Percentiles rank a stretch among this genome's conserved stretches.
These are phyloP conservation scores for Oligia strigilis DNA, from an alignment of 2,888 invertebrate species.

Conservation along the genomic window DNA sequence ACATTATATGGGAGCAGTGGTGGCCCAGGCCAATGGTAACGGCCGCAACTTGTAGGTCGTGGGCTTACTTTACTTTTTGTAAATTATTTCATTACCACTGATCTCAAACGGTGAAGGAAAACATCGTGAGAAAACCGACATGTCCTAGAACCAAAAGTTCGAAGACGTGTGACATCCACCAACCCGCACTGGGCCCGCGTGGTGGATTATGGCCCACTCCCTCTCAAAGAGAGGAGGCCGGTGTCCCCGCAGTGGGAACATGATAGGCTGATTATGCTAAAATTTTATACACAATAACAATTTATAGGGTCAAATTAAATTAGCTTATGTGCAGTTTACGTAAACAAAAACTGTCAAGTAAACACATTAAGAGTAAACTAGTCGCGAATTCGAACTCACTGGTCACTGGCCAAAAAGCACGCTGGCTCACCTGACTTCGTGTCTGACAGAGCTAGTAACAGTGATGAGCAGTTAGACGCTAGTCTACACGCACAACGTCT, in stretches of 20 bases:
- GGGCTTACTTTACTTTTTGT: neutral
- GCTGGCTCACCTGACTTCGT: no score
- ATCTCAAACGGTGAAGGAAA: neutral
- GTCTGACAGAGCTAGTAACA: no score
- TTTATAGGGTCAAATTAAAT: neutral
- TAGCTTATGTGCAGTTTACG: neutral
- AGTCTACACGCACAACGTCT: no score
- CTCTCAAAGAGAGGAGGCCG: neutral
- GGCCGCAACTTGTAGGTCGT: neutral
- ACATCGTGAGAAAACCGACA: neutral
- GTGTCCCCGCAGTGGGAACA: neutral
- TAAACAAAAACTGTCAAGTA: no score
- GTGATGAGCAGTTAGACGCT: no score
- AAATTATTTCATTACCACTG: neutral
- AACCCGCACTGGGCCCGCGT: neutral
- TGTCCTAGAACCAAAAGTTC: neutral
- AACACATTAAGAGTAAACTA: no score
- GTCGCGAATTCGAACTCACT: no score
- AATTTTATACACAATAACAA: conserved; percentile 30
- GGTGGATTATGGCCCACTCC: neutral
- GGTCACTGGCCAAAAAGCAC: no score
- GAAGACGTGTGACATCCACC: neutral
- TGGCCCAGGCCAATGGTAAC: neutral
- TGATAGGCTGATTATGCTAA: neutral
- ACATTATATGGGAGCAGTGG: conserved; percentile 17